Base-by-base conservation (phyloP, 2,797 vertebrate species). In the Silurus lanzhouensis region DNA sequence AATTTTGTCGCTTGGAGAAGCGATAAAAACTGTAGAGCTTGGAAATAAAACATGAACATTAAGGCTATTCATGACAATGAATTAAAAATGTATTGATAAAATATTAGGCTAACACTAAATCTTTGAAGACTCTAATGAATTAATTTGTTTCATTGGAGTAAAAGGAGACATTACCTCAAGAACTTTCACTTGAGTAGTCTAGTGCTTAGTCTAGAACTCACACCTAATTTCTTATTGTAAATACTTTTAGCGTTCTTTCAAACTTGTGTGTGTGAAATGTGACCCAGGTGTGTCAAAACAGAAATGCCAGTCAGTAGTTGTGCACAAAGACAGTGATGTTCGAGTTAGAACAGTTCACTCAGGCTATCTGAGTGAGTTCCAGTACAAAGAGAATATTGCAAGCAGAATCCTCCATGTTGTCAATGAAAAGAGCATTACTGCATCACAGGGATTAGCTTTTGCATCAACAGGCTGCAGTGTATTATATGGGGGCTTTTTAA, bases 241-340 rank as follows among this genome's bases (percentile, higher is more conserved):
- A 27, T 7, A 52, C 4, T n/a, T 22, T 52, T n/a, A 7, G 20
- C 12, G 6, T 52, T 52, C 48, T 52, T 52, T 7, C 48, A 52
- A 7, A 10, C 48, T 7, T 10, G 48, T 52, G 0, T 52, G 48
- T 52, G 48, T 58, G n/a, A 61, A 38, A 19, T 38, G 27, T 38
- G 27, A 13, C 60, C 27, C 57, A 78, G 58, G 27, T 19, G 6
- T 38, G 27, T 60, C 60, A 27, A 20, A 78, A 22, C 27, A 10
- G 57, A 78, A 78, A 78, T 31, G 15, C 48, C 25, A 68, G 58
- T 61, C 57, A 38, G 57, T 78, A 14, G 19, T 63, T 52, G 25
- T 82, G 81, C 19, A 60, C 27, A 83, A 58, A 48, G 60, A 20
- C 78, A 25, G 17, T 57, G 80, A 14, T 82, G 46, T 82, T 81